Conservation (phyloP, 2,888 invertebrate species). For the Mallateleia sp. region DNA sequence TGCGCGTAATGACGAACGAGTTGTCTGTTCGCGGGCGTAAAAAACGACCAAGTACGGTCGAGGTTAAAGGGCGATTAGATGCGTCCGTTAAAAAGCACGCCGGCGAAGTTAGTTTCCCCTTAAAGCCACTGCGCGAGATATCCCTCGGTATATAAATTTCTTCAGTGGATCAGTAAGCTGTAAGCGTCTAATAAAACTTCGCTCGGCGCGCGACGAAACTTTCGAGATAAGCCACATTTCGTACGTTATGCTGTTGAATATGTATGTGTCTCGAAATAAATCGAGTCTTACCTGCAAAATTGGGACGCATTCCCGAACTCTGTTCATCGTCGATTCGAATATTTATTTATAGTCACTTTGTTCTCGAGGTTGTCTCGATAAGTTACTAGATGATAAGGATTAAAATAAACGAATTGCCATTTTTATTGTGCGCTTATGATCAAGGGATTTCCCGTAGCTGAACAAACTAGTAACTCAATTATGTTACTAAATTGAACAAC, state of each 20-base stretch:
- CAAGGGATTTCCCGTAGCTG: too few species aligned
- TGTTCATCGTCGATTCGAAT: slow-evolving; percentile 57
- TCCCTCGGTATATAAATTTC: slow-evolving; percentile 68
- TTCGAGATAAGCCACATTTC: slow-evolving; percentile 75
- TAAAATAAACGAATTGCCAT: background rate
- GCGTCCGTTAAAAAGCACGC: slow-evolving; percentile 28
- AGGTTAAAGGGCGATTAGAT: slow-evolving; percentile 44
- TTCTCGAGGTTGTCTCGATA: slow-evolving; percentile 32
- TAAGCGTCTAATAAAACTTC: slow-evolving; percentile 76
- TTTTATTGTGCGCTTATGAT: too few species aligned
- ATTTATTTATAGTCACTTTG: slow-evolving; percentile 58
- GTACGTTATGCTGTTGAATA: slow-evolving; percentile 64
- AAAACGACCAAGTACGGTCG: background rate
- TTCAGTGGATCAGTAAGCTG: slow-evolving; percentile 69
- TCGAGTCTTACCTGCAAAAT: slow-evolving; percentile 70
- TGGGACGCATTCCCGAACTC: slow-evolving; percentile 65
- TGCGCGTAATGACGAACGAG: slow-evolving; percentile 4
- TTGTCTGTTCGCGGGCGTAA: background rate
- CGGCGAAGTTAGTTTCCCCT: slow-evolving; percentile 24
- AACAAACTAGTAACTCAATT: too few species aligned
- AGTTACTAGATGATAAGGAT: slow-evolving; percentile 26
- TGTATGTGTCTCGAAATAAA: slow-evolving; percentile 76
- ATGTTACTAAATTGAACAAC: too few species aligned
- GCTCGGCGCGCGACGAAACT: slow-evolving; percentile 56
- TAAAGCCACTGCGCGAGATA: slow-evolving; percentile 43